Evolutionary conservation across 1,140 invertebrate species (phyloP).

Genomic region (Drosophila guanche): DNA sequence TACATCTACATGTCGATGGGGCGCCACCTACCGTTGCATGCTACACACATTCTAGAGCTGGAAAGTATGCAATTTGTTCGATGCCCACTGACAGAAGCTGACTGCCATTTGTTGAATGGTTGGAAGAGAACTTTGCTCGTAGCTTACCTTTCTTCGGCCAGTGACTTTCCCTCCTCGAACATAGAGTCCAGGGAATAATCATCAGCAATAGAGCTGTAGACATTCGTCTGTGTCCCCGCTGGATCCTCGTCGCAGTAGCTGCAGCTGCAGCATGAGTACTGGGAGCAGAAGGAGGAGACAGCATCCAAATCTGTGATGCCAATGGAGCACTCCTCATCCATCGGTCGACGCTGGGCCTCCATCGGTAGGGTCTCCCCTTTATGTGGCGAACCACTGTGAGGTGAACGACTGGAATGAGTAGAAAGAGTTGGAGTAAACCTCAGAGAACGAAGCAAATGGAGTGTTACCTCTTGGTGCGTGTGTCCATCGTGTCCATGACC

Average conservation of each 20-base stretch:
- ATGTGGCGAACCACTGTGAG: constrained; percentile 26
- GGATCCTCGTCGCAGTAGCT: constrained; percentile 84
- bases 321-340: constrained; percentile 79
- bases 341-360: constrained; percentile 13
- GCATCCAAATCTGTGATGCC: constrained; percentile 75
- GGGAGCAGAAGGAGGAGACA: constrained; percentile 84
- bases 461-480: constrained; percentile 85
- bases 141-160: constrained; percentile 72
- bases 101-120: neutral
- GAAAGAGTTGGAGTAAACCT: constrained; percentile 1
- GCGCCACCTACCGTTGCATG: too few relatives aligned
- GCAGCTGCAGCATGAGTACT: constrained; percentile 85
- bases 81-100: constrained; percentile 9
- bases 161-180: constrained; percentile 52
- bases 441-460: neutral
- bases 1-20: too few relatives aligned
- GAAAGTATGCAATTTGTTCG: constrained; percentile 19
- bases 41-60: neutral
- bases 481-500: constrained; percentile 86
- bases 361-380: constrained; percentile 25
- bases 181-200: constrained; percentile 77
- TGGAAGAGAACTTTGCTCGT: neutral
- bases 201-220: constrained; percentile 73
- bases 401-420: constrained; percentile 48
- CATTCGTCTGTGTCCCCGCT: constrained; percentile 52